Conservation (phyloP, 2,797 vertebrate species). For the Myotis myotis region DNA sequence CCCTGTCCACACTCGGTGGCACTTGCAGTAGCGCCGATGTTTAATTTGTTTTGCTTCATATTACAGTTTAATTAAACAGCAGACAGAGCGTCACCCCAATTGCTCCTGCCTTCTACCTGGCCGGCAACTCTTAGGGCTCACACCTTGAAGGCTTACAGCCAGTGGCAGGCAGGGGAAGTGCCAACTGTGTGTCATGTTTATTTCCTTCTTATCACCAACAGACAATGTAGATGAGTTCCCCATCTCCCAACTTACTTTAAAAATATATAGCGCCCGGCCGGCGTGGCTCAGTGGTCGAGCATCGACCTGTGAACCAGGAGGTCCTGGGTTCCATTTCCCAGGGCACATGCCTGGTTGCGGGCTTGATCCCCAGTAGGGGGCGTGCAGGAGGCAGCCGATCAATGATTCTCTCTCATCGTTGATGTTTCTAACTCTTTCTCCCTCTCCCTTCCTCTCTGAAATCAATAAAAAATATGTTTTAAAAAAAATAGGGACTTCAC, state of each 20-base stretch:
- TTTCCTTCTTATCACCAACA: constrained; percentile 79
- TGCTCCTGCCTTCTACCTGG: constrained; percentile 66
- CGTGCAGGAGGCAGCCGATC: too few relatives aligned
- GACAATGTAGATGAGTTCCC: constrained; percentile 76
- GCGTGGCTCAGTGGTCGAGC: too few relatives aligned
- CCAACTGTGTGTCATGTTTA: constrained; percentile 49
- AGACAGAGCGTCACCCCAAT: constrained; percentile 56
- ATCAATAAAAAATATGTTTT: too few relatives aligned
- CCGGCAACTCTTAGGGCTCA: constrained; percentile 61
- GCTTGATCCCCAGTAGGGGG: too few relatives aligned
- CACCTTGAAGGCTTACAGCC: constrained; percentile 74
- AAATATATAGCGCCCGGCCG: background rate
- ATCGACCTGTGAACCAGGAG: too few relatives aligned
- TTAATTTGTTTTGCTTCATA: constrained; percentile 74
- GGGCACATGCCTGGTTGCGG: too few relatives aligned
- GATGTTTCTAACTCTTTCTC: too few relatives aligned
- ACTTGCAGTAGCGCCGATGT: constrained; percentile 64
- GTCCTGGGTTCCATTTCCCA: too few relatives aligned
- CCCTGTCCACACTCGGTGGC: constrained; percentile 26
- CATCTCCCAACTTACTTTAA: constrained; percentile 75
- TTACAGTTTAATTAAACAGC: constrained; percentile 80
- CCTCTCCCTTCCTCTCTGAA: too few relatives aligned
- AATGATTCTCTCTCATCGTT: too few relatives aligned
- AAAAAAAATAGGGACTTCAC: constrained; percentile 79
- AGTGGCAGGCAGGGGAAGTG: constrained; percentile 48